Evolutionary conservation across 1,140 invertebrate genomes (phyloP).

Genomic region (Piezodorus guildinii): DNA sequence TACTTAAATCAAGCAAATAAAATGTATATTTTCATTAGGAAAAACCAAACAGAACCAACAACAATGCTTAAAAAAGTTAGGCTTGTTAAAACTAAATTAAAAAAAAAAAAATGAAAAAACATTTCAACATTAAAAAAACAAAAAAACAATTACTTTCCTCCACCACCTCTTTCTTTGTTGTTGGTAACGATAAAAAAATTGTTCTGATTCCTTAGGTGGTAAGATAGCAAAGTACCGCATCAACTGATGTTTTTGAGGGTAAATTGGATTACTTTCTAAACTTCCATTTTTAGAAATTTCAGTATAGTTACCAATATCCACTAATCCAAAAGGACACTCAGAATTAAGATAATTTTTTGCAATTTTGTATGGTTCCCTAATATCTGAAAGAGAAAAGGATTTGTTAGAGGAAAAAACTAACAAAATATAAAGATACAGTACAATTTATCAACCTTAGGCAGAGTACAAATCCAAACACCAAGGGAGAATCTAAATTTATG

Average conservation of each 20-base stretch:
- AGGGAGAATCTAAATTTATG: too few species aligned
- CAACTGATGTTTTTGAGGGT: slow-evolving; percentile 23
- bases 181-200: slow-evolving; percentile 55
- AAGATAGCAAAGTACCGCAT: slow-evolving; percentile 35
- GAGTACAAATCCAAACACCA: too few species aligned
- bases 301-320: slow-evolving; percentile 28
- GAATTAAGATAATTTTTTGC: slow-evolving; percentile 24
- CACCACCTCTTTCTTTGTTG: slow-evolving; percentile 68
- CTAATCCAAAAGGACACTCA: slow-evolving; percentile 43
- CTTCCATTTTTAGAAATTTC: slow-evolving; percentile 1
- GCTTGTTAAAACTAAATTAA: too few species aligned
- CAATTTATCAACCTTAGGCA: too few species aligned
- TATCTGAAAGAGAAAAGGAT: too few species aligned
- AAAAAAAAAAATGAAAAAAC: not conserved
- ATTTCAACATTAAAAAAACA: slow-evolving; percentile 25
- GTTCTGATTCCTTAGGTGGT: slow-evolving; percentile 35
- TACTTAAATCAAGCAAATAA: too few species aligned
- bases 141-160: slow-evolving; percentile 46
- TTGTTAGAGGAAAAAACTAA: too few species aligned
- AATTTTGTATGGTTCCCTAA: slow-evolving; percentile 15
- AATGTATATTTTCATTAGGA: too few species aligned
- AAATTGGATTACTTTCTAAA: slow-evolving; percentile 13
- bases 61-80: too few species aligned
- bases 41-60: too few species aligned
- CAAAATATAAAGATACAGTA: too few species aligned